Conservation (phyloP, 2,113 vertebrate species). For the Phrynosoma blainvillii region DNA sequence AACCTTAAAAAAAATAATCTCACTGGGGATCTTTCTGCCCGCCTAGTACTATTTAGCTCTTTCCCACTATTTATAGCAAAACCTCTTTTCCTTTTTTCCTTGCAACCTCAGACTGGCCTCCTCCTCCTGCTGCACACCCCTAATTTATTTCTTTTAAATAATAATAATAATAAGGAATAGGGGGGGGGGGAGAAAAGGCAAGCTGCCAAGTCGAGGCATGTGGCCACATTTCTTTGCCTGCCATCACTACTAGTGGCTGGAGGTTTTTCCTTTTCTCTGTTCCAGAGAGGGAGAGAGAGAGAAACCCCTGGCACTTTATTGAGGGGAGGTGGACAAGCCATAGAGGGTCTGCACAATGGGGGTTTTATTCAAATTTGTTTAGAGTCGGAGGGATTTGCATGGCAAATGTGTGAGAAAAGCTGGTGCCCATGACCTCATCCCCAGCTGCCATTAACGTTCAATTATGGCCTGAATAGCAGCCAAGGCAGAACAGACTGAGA, state of each 20-base stretch:
- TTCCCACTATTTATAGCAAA: neutral
- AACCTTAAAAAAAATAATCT: neutral
- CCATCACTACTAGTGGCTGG: conserved; percentile 43
- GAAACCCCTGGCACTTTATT: conserved; percentile 65
- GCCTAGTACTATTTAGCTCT: neutral
- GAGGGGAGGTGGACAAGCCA: conserved; percentile 19
- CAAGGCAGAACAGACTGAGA: conserved; percentile 74
- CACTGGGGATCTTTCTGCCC: neutral
- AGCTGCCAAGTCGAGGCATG: too few relatives aligned
- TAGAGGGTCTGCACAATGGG: conserved; percentile 78
- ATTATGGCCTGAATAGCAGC: conserved; percentile 86
- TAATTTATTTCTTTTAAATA: neutral
- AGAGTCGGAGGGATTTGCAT: conserved; percentile 87
- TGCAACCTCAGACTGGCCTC: conserved; percentile 27
- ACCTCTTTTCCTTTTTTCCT: neutral
- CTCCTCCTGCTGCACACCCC: neutral
- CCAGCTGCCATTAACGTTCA: conserved; percentile 89
- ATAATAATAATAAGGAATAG: too few relatives aligned
- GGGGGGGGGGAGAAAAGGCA: neutral
- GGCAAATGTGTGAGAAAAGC: conserved; percentile 89
- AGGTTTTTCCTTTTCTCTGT: neutral
- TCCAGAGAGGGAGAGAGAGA: conserved; percentile 47
- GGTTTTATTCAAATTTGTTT: conserved; percentile 90
- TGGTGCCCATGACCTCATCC: conserved; percentile 85
- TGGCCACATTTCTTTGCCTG: neutral